Conservation (phyloP, 64 coral and sea anemone species). For the Orbicella faveolata region DNA sequence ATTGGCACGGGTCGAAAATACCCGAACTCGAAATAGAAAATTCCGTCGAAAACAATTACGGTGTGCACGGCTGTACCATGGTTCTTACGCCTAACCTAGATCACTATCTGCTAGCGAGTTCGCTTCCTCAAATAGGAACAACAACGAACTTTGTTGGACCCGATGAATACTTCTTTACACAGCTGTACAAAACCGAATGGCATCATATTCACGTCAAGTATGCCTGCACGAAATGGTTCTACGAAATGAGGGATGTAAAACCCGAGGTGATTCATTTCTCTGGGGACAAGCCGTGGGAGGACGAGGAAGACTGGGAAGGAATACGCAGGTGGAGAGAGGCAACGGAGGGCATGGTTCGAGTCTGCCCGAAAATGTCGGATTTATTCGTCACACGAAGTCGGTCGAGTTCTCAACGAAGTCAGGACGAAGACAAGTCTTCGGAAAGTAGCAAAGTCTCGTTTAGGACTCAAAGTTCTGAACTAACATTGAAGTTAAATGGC, state of each 20-base stretch:
- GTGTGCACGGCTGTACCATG: slow-evolving; percentile 78
- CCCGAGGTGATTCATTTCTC: slow-evolving; percentile 67
- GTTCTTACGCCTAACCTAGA: slow-evolving; percentile 59
- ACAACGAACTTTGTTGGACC: slow-evolving; percentile 59
- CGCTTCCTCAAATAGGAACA: slow-evolving; percentile 60
- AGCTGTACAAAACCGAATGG: slow-evolving; percentile 74
- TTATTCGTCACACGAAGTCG: not conserved
- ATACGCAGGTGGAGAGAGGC: slow-evolving; percentile 17
- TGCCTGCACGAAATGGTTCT: slow-evolving; percentile 55
- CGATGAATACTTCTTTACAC: slow-evolving; percentile 82
- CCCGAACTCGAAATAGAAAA: slow-evolving; percentile 65
- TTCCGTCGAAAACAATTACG: slow-evolving; percentile 79
- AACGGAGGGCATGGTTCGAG: slow-evolving; percentile 30
- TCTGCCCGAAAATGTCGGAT: slow-evolving; percentile 22
- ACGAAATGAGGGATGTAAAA: slow-evolving; percentile 42
- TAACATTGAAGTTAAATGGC: not conserved
- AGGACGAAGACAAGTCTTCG: not conserved
- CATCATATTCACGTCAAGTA: slow-evolving; percentile 72
- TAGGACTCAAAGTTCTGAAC: not conserved
- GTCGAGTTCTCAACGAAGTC: not conserved
- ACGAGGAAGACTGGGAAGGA: slow-evolving; percentile 61
- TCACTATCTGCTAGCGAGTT: slow-evolving; percentile 59
- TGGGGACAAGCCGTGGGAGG: slow-evolving; percentile 76
- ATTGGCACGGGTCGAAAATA: slow-evolving; percentile 65
- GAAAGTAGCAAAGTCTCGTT: not conserved